Percentiles rank a stretch among this genome's conserved stretches.
Evolutionary conservation across 1,140 invertebrate genomes (phyloP).

Genomic region (Triops cancriformis): DNA sequence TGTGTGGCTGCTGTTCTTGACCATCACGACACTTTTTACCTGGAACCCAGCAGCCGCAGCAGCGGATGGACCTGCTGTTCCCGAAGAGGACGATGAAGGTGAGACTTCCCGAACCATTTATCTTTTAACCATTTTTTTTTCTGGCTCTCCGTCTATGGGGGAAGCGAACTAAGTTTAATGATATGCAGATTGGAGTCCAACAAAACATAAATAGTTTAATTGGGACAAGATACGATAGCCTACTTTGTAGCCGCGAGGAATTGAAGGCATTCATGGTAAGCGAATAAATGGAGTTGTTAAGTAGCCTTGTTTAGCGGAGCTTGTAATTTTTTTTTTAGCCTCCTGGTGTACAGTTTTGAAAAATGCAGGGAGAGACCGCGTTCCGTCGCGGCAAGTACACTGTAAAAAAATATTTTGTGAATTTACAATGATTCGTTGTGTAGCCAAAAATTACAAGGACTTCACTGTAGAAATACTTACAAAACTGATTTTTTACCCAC

Average conservation of each 20-base stretch:
- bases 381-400: too few species aligned
- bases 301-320: background rate
- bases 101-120: background rate
- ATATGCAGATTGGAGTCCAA: background rate
- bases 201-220: background rate
- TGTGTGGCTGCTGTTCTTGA: background rate
- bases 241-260: background rate
- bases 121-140: background rate
- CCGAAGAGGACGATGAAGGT: constrained; percentile 3
- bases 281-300: background rate
- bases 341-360: too few species aligned
- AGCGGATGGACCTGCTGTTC: background rate
- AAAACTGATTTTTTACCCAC: too few species aligned
- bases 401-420: too few species aligned
- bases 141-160: background rate
- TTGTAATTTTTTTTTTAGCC: too few species aligned
- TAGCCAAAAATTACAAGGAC: too few species aligned
- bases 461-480: too few species aligned
- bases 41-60: background rate
- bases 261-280: background rate
- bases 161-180: background rate
- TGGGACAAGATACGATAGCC: background rate
- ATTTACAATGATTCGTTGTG: too few species aligned
- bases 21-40: background rate
- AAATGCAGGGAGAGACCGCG: too few species aligned